A percentile compares a stretch with the other conserved stretches of the same genome.
These are phyloP conservation scores for Dromococcyx pavoninus DNA, from an alignment of 2,797 vertebrate genomes.

Conservation along the genomic window DNA sequence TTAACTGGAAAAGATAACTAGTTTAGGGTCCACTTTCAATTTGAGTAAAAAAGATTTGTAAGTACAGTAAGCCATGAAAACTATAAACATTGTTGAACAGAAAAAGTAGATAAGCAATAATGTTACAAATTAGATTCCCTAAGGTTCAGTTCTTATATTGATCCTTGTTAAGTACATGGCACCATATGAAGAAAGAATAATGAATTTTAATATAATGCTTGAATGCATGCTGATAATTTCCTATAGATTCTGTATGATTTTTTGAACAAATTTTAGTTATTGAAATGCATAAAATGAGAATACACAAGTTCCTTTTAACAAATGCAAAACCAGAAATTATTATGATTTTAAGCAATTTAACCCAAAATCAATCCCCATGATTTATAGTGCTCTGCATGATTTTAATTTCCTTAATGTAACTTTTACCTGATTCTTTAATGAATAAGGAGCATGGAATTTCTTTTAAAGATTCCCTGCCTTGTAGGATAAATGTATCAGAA, in stretches of 20 bases:
- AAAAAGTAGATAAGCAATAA: conserved; percentile 44
- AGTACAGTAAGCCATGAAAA: not conserved
- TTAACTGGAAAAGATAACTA: not conserved
- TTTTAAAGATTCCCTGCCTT: not conserved
- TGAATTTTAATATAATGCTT: conserved; percentile 56
- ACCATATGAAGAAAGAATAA: conserved; percentile 22
- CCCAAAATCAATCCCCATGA: not conserved
- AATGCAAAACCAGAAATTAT: not conserved
- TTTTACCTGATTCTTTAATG: not conserved
- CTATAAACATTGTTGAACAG: not conserved
- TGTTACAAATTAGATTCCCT: conserved; percentile 34
- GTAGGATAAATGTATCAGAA: not conserved
- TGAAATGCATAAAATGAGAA: not conserved
- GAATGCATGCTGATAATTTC: conserved; percentile 29
- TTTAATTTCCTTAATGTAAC: not conserved
- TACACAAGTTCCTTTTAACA: not conserved
- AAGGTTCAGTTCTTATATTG: not conserved
- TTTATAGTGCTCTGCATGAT: not conserved
- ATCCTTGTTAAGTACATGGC: conserved; percentile 40
- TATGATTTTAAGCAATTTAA: not conserved
- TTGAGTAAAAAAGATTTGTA: not conserved
- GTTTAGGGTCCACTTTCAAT: not conserved
- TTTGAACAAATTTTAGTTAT: conserved; percentile 21
- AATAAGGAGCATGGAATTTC: not conserved
- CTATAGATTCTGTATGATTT: conserved; percentile 5